A percentile compares a stretch with the other conserved stretches of the same genome.
phyloP scores from a whole-genome alignment of 2,888 invertebrate species.

The Andrena marginata region DNA sequence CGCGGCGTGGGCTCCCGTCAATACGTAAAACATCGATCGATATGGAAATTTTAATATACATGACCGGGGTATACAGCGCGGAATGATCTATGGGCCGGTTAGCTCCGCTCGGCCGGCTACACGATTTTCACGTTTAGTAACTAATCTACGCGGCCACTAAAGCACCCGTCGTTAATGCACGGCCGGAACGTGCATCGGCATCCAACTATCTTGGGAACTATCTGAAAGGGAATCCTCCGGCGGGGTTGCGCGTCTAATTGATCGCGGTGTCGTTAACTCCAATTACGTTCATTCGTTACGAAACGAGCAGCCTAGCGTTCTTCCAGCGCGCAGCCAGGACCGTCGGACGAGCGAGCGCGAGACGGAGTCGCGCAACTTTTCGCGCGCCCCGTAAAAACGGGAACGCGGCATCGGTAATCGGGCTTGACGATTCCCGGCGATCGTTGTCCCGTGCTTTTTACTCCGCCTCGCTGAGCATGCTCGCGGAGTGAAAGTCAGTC shows the following conservation, averaged over 20 bases:
- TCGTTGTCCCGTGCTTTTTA: constrained; percentile 28
- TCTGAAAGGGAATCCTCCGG: constrained; percentile 20
- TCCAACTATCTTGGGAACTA: constrained; percentile 3
- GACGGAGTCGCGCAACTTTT: constrained; percentile 10
- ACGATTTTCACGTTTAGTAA: constrained; percentile 32
- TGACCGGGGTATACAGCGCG: neutral
- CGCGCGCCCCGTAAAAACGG: constrained; percentile 25
- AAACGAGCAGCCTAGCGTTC: neutral
- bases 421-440: constrained; percentile 48
- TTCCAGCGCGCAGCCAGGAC: neutral
- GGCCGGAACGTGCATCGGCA: neutral
- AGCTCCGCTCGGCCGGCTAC: constrained; percentile 7
- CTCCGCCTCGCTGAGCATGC: constrained; percentile 11
- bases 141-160: neutral
- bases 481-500: constrained; percentile 77
- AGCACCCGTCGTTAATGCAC: constrained; percentile 1
- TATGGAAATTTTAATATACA: constrained; percentile 18
- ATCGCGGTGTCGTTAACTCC: constrained; percentile 51
- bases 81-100: constrained; percentile 23
- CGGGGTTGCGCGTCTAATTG: constrained; percentile 47
- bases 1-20: neutral
- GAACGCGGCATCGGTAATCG: constrained; percentile 40
- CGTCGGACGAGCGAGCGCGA: constrained; percentile 6
- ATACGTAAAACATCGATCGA: neutral
- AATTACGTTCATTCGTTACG: constrained; percentile 50